These are phyloP conservation scores for Ctenoplectra terminalis DNA, from an alignment of 1,140 invertebrate genomes.

Conservation along the genomic window DNA sequence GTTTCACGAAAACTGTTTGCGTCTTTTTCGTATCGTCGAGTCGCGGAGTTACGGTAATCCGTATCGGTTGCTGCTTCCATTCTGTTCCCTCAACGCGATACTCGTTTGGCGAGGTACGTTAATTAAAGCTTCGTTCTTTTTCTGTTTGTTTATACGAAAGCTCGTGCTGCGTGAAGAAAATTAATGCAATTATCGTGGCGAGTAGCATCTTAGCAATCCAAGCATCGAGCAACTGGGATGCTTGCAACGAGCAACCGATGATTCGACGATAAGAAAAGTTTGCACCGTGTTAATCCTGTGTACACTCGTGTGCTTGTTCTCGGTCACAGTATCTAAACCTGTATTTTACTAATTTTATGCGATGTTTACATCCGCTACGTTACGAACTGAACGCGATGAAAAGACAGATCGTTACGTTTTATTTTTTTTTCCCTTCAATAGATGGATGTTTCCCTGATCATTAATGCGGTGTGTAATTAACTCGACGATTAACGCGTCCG, in stretches of 20 bases:
- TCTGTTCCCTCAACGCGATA: constrained; percentile 8
- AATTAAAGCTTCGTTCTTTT: constrained; percentile 32
- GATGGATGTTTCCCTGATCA: not conserved
- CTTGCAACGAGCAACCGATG: not conserved
- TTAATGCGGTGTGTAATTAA: not conserved
- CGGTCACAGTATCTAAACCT: not conserved
- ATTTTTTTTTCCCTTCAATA: not conserved
- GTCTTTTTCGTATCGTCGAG: not conserved
- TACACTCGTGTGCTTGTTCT: not conserved
- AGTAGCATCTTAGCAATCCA: not conserved
- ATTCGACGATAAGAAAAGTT: constrained; percentile 19
- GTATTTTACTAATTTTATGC: too few species aligned
- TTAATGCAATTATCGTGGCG: constrained; percentile 36
- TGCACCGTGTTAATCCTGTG: not conserved
- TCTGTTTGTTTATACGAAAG: constrained; percentile 35
- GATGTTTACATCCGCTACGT: too few species aligned
- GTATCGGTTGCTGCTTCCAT: constrained; percentile 11
- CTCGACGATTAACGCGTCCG: not conserved
- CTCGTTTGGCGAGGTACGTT: not conserved
- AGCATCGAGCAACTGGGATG: not conserved
- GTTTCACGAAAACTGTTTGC: not conserved
- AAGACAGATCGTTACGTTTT: not conserved
- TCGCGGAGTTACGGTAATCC: constrained; percentile 26
- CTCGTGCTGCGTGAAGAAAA: constrained; percentile 19
- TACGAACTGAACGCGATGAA: not conserved